Base-by-base conservation (phyloP, 2,888 invertebrate species). In the Tineola bisselliella region DNA sequence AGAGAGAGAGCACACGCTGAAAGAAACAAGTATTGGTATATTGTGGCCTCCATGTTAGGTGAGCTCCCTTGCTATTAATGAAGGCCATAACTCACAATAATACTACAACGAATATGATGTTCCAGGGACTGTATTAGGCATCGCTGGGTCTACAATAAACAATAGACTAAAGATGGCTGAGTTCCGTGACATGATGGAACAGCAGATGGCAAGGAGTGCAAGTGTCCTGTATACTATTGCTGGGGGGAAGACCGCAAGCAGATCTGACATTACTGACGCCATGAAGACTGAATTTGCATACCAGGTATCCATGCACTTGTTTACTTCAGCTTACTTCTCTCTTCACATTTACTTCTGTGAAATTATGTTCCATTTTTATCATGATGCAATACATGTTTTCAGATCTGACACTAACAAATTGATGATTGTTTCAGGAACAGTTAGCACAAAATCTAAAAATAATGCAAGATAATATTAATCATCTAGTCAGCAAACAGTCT, bases 1-100 rank as follows among this genome's bases (percentile, higher is more conserved):
- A 89, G 93, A 62, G 95, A 96, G 75, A 78, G 95, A 43, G 91
- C 93, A 0, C 92, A 94, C 69, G 90, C 93, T 3, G 94, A 95
- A 74, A 88, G 93, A 62, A 94, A 94, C 62, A 95, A 95, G 77
- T 95, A 95, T 75, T 94, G 94, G 91, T 92, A 92, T 64, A 89
- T 94, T 61, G 90, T 92, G 48, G 92, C 92, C 6, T 92, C 93
- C 5, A 84, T 93, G 65, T 79, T 91, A 38, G 88, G 88, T 86
- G 63, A 78, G 79, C 70, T n/a, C n/a, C n/a, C n/a, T n/a, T n/a
- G n/a, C n/a, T n/a, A n/a, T n/a, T n/a, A n/a, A n/a, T n/a, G n/a
- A n/a, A n/a, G n/a, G n/a, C n/a, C n/a, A n/a, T n/a, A n/a, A n/a
- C n/a, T n/a, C n/a, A 13, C 38, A 25, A 25, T 25, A 25, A 25